Percentiles rank a stretch among this genome's conserved stretches.
These are phyloP conservation scores for Holacanthus passer DNA, from an alignment of 2,113 vertebrate genomes.

Conservation along the genomic window DNA sequence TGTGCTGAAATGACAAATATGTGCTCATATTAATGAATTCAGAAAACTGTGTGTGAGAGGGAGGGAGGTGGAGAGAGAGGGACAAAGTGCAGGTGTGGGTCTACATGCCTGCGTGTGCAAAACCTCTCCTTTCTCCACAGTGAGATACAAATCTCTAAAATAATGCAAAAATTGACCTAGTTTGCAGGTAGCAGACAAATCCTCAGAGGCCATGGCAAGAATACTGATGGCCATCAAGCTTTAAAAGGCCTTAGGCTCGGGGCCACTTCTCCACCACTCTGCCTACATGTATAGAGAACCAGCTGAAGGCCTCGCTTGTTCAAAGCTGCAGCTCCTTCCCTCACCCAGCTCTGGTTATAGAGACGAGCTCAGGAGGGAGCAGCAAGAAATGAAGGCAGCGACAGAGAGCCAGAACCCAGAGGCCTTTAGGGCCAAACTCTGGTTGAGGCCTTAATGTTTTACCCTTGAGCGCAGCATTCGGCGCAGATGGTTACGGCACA, in stretches of 20 bases:
- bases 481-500: constrained; percentile 73
- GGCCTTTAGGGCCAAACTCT: constrained; percentile 63
- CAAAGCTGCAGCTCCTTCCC: constrained; percentile 41
- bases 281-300: constrained; percentile 38
- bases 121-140: constrained; percentile 62
- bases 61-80: constrained; percentile 9
- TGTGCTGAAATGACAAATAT: constrained; percentile 68
- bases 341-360: constrained; percentile 36
- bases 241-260: constrained; percentile 71
- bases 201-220: constrained; percentile 79
- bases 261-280: constrained; percentile 61
- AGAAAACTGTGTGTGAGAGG: constrained; percentile 11
- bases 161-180: constrained; percentile 86
- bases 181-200: constrained; percentile 84
- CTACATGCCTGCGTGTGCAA: constrained; percentile 65
- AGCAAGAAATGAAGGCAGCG: constrained; percentile 49
- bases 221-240: constrained; percentile 82
- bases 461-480: constrained; percentile 64
- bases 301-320: constrained; percentile 54
- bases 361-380: constrained; percentile 64
- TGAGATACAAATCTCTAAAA: constrained; percentile 82
- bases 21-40: constrained; percentile 61
- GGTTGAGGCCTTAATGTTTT: constrained; percentile 63
- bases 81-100: constrained; percentile 71
- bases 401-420: constrained; percentile 45